phyloP scores from a whole-genome alignment of 1,140 invertebrate genomes.

The Drosophila navojoa region DNA sequence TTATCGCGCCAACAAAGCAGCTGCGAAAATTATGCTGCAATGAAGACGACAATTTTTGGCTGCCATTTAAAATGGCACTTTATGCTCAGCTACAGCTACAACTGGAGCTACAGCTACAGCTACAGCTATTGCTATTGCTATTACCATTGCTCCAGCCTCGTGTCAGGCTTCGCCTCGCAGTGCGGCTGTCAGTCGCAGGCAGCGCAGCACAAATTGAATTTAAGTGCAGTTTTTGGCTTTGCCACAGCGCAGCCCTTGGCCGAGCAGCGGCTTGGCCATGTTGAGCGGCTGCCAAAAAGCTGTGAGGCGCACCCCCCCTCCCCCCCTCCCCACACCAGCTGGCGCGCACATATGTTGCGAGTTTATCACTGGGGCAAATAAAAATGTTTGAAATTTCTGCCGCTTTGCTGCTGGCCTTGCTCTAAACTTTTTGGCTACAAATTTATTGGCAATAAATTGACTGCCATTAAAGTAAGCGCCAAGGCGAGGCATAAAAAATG shows the following conservation, averaged over 20 bases:
- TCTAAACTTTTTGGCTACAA: constrained; percentile 82
- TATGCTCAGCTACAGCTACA: constrained; percentile 19
- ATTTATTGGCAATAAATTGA: constrained; percentile 83
- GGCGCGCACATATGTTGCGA: constrained; percentile 74
- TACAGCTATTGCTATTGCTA: not conserved
- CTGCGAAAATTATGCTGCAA: constrained; percentile 76
- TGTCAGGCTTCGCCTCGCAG: not conserved
- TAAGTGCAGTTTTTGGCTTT: constrained; percentile 78
- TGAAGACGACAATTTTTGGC: constrained; percentile 80
- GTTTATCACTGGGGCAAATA: constrained; percentile 79
- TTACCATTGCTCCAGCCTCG: not conserved
- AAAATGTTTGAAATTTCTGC: constrained; percentile 70
- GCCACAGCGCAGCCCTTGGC: constrained; percentile 25
- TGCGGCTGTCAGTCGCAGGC: constrained; percentile 74
- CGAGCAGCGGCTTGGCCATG: constrained; percentile 24
- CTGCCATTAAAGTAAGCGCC: constrained; percentile 77
- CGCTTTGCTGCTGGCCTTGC: constrained; percentile 56
- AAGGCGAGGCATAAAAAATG: constrained; percentile 59
- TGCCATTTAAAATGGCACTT: constrained; percentile 78
- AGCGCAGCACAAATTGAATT: constrained; percentile 79
- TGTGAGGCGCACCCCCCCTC: too few species aligned
- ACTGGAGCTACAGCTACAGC: not conserved
- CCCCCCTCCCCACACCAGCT: too few species aligned
- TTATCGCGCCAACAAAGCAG: constrained; percentile 72
- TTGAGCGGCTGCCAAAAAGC: constrained; percentile 73